phyloP scores from a whole-genome alignment of 2,113 vertebrate species.

The Colius striatus region DNA sequence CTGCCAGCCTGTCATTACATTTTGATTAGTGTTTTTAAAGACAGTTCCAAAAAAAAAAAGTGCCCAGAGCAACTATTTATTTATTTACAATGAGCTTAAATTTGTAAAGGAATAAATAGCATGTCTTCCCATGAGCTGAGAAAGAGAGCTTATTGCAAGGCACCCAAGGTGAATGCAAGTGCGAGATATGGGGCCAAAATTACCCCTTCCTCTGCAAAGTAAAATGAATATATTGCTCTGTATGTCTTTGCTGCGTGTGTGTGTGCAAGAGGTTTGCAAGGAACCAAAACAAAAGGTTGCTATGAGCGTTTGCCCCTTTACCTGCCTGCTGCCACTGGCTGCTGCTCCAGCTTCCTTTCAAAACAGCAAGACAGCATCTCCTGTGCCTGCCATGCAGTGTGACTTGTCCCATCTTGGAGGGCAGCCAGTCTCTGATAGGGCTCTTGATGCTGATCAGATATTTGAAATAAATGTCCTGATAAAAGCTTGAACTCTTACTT shows the following conservation, averaged over 20 bases:
- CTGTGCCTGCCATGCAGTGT: neutral
- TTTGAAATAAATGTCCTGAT: neutral
- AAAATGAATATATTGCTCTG: neutral
- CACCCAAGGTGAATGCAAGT: neutral
- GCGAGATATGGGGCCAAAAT: neutral
- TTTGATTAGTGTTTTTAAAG: constrained; percentile 56
- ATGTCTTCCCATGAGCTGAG: neutral
- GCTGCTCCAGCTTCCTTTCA: neutral
- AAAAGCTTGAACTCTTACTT: neutral
- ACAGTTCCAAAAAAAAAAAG: constrained; percentile 30
- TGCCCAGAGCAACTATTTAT: constrained; percentile 44
- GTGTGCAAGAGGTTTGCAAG: neutral
- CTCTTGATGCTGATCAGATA: neutral
- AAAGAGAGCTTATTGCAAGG: constrained; percentile 11
- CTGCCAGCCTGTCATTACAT: constrained; percentile 59
- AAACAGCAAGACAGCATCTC: neutral
- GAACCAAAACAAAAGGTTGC: neutral
- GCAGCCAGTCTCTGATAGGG: neutral
- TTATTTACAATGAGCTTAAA: constrained; percentile 42
- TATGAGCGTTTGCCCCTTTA: neutral
- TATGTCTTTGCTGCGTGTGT: neutral
- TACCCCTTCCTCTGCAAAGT: neutral
- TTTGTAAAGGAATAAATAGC: constrained; percentile 39
- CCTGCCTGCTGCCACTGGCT: neutral
- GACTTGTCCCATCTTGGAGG: neutral